Evolutionary conservation across 2,888 invertebrate species (phyloP), one percentile per base, ranked within the genome.

Genomic region (Diarsia brunnea): DNA sequence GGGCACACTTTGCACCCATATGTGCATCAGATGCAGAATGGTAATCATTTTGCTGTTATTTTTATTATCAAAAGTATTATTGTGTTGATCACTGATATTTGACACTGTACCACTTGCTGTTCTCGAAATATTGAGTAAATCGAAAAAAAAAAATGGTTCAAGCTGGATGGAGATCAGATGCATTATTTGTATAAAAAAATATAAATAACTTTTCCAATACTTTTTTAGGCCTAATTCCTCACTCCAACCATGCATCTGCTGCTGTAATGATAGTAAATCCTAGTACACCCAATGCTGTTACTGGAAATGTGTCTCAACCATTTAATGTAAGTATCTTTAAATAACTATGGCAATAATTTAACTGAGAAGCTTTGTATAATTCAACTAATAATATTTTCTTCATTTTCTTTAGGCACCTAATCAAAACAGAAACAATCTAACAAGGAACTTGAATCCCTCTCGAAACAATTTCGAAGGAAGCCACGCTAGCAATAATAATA

Each of bases 261-360:
- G 97, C 97, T 91, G 96, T 97, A 70, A 97, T 97, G 97, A 96
- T 97, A 85, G 97, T 97, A 1, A 97, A 97, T 83, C 97, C 97
- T 27, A 97, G 97, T 58, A 97, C 97, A 76, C 96, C 96, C 67
- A 97, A 96, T 89, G 95, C 96, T 79, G 92, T 94, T 61, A 92
- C 95, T 73, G 96, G 94, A 85, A 96, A 94, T 89, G 93, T 95
- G 81, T 90, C 95, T 72, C 96, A 96, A 89, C 94, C 94, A 73
- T 95, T 94, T 88, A 96, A 95, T 91, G 96, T 96, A 91, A 92
- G 95, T 61, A 65, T 60, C n/a, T 3, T 14, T 19, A 27, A 21
- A 55, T 31, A 60, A 19, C 65, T 10, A 16, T 16, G 27, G 11
- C 27, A 49, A 21, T 72, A 19, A n/a, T 31, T 63, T 27, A 3